A percentile compares a stretch with the other conserved stretches of the same genome.
Conservation (phyloP, 2,888 invertebrate genomes). For the Bedellia somnulentella region DNA sequence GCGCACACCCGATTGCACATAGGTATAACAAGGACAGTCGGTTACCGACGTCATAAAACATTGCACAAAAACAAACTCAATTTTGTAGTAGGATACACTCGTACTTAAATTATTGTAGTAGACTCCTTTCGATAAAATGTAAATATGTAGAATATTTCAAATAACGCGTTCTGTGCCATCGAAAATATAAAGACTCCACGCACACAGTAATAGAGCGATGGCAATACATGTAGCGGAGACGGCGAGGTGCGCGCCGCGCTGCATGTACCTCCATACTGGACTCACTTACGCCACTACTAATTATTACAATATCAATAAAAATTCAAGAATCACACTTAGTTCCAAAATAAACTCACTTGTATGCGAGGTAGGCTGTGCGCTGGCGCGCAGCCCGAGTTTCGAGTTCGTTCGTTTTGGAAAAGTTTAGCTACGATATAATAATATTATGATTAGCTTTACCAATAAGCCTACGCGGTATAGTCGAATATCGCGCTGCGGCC, state of each 20-base stretch:
- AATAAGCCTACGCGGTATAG: constrained; percentile 58
- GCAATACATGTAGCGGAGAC: constrained; percentile 23
- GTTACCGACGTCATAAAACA: constrained; percentile 58
- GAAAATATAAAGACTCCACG: constrained; percentile 58
- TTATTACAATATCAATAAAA: constrained; percentile 63
- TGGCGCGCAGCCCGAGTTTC: constrained; percentile 61
- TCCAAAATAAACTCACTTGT: constrained; percentile 77
- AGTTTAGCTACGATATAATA: constrained; percentile 58
- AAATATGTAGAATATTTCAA: constrained; percentile 59
- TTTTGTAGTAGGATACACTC: constrained; percentile 60
- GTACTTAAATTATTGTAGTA: constrained; percentile 58
- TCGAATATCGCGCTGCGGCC: constrained; percentile 22
- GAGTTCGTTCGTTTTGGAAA: constrained; percentile 65
- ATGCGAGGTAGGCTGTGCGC: constrained; percentile 71
- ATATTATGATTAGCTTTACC: constrained; percentile 56
- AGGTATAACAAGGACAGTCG: constrained; percentile 52
- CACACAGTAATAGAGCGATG: constrained; percentile 39
- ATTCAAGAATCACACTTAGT: constrained; percentile 75
- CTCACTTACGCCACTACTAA: constrained; percentile 59
- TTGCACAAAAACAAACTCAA: constrained; percentile 60
- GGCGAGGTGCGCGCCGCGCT: constrained; percentile 14
- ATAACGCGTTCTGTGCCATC: constrained; percentile 57
- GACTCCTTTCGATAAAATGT: constrained; percentile 60
- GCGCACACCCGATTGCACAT: constrained; percentile 40
- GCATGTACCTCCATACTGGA: constrained; percentile 34